Base-by-base conservation (phyloP, 2,113 vertebrate species). In the Rousettus leschenaultii region DNA sequence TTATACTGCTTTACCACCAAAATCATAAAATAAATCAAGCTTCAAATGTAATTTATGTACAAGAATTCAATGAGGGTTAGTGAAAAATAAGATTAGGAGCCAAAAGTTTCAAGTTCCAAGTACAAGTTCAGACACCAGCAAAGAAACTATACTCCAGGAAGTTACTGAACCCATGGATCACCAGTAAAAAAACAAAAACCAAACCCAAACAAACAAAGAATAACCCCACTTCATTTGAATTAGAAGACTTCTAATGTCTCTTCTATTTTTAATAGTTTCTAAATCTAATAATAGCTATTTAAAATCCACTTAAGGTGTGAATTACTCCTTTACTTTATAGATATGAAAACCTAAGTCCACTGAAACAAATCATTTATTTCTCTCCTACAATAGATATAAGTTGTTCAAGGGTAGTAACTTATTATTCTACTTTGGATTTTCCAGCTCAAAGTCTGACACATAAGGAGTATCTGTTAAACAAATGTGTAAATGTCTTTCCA, bases 281-380 rank as follows among this genome's bases (percentile, higher is more conserved):
- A 28, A 92, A 57, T 92, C 45, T 86, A 93, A 77, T 85, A 86
- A 66, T 3, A 88, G 48, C 43, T 63, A 82, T 78, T 82, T 82
- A 86, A 97, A 94, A 92, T 28, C 16, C 16, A 77, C 9, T 84
- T 90, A 88, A 59, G n/a, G 10, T 43, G 91, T 45, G 1, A 91
- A 95, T 91, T 96, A 88, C 15, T 87, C 33, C 77, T 70, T 88
- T 71, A 78, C 78, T 92, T 91, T 33, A 85, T 21, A 94, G 30
- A 84, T 71, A 8, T 51, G 57, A 73, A 73, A 93, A 84, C 24
- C 86, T 43, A 75, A 71, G 3, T 51, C 18, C 30, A 85, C 18
- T 65, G 12, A 94, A 96, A 63, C 74, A 87, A 91, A 51, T 88
- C 30, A 74, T 8, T 75, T 82, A 30, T 84, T 74, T 80, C 75